Base-by-base conservation (phyloP, 2,113 vertebrate genomes). In the Miniopterus natalensis region DNA sequence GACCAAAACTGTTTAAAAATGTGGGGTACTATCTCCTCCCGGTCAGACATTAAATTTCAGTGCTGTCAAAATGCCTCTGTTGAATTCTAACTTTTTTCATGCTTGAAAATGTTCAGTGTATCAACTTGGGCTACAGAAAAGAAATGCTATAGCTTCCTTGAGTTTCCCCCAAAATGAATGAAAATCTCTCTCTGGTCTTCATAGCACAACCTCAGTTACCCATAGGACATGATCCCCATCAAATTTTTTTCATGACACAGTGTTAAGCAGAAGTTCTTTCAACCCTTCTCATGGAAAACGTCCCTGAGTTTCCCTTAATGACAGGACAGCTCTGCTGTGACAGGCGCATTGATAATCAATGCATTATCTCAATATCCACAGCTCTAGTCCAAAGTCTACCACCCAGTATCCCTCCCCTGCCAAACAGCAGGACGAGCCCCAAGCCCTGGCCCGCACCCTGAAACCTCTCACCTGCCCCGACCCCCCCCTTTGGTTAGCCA, bases 1-100 rank as follows among this genome's bases (percentile, higher is more conserved):
- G 98, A 98, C 98, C 97, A 85, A 97, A 97, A 95, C 97, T 98
- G 97, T 98, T 98, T 98, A 98, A 98, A 97, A 98, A 98, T 96
- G 96, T 83, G 89, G 97, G 97, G 97, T 96, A 97, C 97, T 98
- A 97, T 98, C 98, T 98, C 98, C 97, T 98, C 97, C 97, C 94
- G 92, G 96, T 96, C 95, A 92, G 93, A 94, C 96, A 97, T 36
- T 98, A 98, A 98, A 98, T 98, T 98, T 97, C 96, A 97, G 84
- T 36, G 90, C 96, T 98, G 98, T 98, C 98, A 98, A 97, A 98
- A 94, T 97, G 97, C 95, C 92, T 96, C 94, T 88, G 95, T 95
- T 94, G 78, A 97, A 97, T 96, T 97, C 96, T 96, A 98, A 47
- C 94, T 91, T 97, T 97, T 96, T 97, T 96, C 59, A 49, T 97